Evolutionary conservation across 2,113 vertebrate species (phyloP), one percentile per base, ranked within the genome.

Genomic region (Butastur rufipennis): DNA sequence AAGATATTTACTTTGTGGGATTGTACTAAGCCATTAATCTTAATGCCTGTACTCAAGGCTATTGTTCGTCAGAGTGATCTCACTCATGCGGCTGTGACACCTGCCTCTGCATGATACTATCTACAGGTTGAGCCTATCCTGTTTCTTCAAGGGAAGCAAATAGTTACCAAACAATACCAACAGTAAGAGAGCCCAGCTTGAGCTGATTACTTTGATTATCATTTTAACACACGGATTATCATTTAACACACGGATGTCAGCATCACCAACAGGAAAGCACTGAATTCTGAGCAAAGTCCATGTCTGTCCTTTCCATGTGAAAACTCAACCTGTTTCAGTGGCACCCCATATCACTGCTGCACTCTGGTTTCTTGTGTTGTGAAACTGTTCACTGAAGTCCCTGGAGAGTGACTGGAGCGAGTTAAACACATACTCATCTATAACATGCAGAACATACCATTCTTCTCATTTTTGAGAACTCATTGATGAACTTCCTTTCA

Each of bases 1-100:
- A 81, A 83, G 43, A 20, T 97, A 95, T 96, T 98, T 98, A 95
- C 97, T 97, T 97, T 97, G 87, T 97, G 95, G 97, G 97, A 94
- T 91, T 97, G 97, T 97, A 68, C 94, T 75, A 72, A 87, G 27
- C 11, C 31, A 52, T 95, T 95, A 97, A 95, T 92, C 89, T 96
- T 95, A 90, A 56, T 91, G 72, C 27, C 38, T 90, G 42, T 61
- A 56, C 55, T 72, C 78, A 86, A 75, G 45, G 78, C 77, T 62
- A 93, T 93, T 96, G 83, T 97, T 95, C 95, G 77, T 79, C 56
- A 82, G 55, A 62, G 23, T 91, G 91, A 95, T 72, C 83, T 98
- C 93, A 95, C 68, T 91, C 80, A 45, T 58, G 27, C 86, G 56
- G 86, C 53, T 0, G 1, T 59, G 87, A 86, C 78, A 82, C 88